These are phyloP conservation scores for Lepidotrigona ventralis DNA, from an alignment of 1,140 invertebrate species.

Conservation along the genomic window DNA sequence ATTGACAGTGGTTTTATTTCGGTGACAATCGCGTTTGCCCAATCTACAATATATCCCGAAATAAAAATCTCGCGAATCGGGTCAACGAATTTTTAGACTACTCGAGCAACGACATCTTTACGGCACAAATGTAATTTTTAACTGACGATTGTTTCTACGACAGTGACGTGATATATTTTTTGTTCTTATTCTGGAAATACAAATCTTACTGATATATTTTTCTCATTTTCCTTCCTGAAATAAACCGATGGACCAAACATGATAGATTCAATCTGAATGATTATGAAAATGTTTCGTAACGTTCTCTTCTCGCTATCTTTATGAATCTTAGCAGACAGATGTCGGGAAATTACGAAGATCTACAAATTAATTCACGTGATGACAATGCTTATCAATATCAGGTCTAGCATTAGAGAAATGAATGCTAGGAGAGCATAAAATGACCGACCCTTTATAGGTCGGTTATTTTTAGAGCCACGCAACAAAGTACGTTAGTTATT, in stretches of 20 bases:
- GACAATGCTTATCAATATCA: neutral
- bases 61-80: neutral
- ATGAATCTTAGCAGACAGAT: neutral
- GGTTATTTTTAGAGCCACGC: constrained; percentile 49
- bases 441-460: constrained; percentile 57
- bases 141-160: neutral
- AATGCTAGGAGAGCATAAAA: constrained; percentile 31
- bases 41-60: neutral
- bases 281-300: neutral
- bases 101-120: neutral
- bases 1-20: neutral
- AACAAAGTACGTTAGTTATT: constrained; percentile 50
- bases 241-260: no score
- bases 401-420: neutral
- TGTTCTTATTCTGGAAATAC: neutral
- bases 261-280: neutral
- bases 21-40: neutral
- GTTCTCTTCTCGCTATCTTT: neutral
- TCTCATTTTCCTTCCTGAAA: no score
- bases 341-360: neutral
- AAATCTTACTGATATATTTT: neutral
- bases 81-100: neutral
- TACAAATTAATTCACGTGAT: neutral
- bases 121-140: neutral
- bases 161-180: neutral